phyloP scores from a whole-genome alignment of 2,797 vertebrate genomes.

The Pipistrellus kuhlii region DNA sequence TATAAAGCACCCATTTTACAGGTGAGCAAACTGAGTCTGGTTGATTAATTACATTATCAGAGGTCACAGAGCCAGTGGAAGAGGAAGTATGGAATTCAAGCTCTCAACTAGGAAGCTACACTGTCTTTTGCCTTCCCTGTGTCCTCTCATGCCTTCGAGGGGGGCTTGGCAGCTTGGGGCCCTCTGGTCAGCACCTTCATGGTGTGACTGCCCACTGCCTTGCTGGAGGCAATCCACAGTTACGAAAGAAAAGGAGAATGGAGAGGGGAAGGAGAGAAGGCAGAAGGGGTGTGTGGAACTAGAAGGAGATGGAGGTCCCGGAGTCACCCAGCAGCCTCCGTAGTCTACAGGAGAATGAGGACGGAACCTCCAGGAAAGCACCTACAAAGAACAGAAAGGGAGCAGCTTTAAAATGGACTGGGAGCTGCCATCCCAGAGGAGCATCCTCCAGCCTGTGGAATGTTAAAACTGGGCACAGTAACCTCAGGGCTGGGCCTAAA shows the following conservation, averaged over 20 bases:
- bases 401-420: not conserved
- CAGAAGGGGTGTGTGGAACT: not conserved
- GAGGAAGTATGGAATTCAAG: not conserved
- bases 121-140: not conserved
- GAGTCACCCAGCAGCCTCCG: not conserved
- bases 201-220: not conserved
- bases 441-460: not conserved
- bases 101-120: not conserved
- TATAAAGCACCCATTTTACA: not conserved
- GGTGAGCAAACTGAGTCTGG: not conserved
- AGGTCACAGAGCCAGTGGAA: not conserved
- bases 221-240: not conserved
- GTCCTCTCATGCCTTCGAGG: not conserved
- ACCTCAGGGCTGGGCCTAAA: not conserved
- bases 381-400: not conserved
- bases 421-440: not conserved
- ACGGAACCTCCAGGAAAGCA: not conserved
- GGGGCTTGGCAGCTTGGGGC: not conserved
- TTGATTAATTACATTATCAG: not conserved
- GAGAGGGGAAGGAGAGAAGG: not conserved
- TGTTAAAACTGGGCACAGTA: not conserved
- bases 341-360: not conserved
- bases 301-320: not conserved
- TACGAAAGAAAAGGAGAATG: not conserved
- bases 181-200: not conserved